Base-by-base conservation (phyloP, 2,888 invertebrate species). In the Acrocyrtus sp. region DNA sequence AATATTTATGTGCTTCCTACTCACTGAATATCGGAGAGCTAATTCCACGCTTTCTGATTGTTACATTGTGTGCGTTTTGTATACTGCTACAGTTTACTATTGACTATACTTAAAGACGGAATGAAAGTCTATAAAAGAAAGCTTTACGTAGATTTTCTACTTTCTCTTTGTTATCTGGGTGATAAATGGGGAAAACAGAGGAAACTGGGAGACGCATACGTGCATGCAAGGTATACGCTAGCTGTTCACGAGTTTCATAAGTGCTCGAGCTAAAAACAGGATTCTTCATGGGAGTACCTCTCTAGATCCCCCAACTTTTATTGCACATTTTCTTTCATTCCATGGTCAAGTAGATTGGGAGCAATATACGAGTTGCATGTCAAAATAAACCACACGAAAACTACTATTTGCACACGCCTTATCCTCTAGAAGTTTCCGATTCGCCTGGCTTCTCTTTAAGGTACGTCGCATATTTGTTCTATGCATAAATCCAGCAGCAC, bases 361-460 rank as follows among this genome's bases (percentile, higher is more conserved):
- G 34, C 34, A 34, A 68, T 68, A 68, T 53, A 53, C n/a, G 24
- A 27, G 56, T 68, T 43, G 60, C 68, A 68, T 68, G 68, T 53
- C 68, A 41, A 43, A 26, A 34, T 34, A 5, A 12, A 12, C 39
- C 41, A 43, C 45, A 50, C 48, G 27, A 34, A 34, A 34, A 12
- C 34, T 34, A 34, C 5, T 34, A 34, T 34, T 47, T 17, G 17
- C 41, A 21, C 47, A 47, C n/a, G 17, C 19, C 47, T 21, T 19
- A 41, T 15, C 21, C 47, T 47, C 17, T 34, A 34, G 34, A 12
- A 34, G 34, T 47, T 47, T 19, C 47, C n/a, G 21, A 47, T n/a
- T 19, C 19, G 10, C 19, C 10, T 2, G 19, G 10, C 21, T 45
- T 45, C 15, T 17, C 15, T 47, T 19, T n/a, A 47, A 47, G 21